Conservation (phyloP, 2,113 vertebrate species). For the Ochotona princeps region DNA sequence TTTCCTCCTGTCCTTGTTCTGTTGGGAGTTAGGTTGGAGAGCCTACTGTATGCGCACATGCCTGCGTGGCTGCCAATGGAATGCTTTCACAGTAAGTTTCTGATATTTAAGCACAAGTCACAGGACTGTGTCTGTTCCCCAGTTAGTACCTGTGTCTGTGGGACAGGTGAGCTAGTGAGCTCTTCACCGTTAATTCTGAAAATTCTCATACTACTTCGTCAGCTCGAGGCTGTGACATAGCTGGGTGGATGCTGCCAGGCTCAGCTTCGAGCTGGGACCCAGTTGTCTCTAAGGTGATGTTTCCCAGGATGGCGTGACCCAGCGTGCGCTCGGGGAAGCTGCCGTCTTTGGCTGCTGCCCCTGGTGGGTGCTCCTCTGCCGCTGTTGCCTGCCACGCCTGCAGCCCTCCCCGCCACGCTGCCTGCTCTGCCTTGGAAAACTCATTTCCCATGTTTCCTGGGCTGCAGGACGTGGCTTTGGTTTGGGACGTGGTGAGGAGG, state of each 20-base stretch:
- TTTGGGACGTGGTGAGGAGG: fast-evolving
- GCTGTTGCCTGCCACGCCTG: fast-evolving
- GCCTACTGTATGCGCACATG: not conserved
- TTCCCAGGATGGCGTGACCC: not conserved
- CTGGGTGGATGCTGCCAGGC: fast-evolving
- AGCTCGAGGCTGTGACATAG: too few relatives aligned
- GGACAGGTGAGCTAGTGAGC: not conserved
- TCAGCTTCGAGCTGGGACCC: fast-evolving
- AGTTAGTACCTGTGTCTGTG: too few relatives aligned
- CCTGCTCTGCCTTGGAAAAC: fast-evolving
- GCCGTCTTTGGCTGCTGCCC: too few relatives aligned
- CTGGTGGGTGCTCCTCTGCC: too few relatives aligned
- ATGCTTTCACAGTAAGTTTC: not conserved
- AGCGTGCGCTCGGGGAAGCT: too few relatives aligned
- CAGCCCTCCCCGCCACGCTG: fast-evolving
- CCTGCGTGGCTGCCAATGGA: not conserved
- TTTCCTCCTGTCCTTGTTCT: not conserved
- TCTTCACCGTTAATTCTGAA: not conserved
- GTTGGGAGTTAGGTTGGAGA: not conserved
- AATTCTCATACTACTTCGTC: not conserved
- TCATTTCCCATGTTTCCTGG: not conserved
- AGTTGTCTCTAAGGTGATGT: fast-evolving
- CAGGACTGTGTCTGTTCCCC: fast-evolving
- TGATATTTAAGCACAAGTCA: not conserved
- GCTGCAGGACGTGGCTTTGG: too few relatives aligned